Conservation (phyloP, 2,797 vertebrate genomes). For the Urosaurus nigricauda region DNA sequence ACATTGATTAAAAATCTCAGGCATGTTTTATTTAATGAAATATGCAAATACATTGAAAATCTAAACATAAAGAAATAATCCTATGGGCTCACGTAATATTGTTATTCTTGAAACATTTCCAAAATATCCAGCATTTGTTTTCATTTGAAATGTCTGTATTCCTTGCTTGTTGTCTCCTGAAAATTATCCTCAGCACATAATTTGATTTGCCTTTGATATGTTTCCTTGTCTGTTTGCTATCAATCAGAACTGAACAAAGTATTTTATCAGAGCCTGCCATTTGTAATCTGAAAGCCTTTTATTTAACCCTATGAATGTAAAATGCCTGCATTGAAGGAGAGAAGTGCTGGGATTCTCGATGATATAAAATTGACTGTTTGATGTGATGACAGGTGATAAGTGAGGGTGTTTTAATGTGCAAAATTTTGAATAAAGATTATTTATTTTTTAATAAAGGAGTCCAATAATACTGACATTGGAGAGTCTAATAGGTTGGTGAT, state of each 20-base stretch:
- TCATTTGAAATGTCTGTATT: background rate
- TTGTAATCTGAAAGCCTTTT: background rate
- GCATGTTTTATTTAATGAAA: slow-evolving; percentile 60
- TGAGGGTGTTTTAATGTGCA: too few relatives aligned
- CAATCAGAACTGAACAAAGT: background rate
- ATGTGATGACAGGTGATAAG: too few relatives aligned
- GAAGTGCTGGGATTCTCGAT: too few relatives aligned
- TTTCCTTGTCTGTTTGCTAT: rapidly evolving
- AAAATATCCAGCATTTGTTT: background rate
- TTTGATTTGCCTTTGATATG: background rate
- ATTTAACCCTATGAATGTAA: background rate
- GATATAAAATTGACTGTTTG: too few relatives aligned
- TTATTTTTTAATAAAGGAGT: too few relatives aligned
- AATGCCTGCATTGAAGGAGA: background rate
- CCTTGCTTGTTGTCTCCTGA: background rate
- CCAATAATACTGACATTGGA: background rate
- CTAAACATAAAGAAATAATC: slow-evolving; percentile 32
- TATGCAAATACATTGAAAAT: slow-evolving; percentile 41
- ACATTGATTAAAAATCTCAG: slow-evolving; percentile 56
- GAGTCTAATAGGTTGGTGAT: too few relatives aligned
- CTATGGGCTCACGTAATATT: slow-evolving; percentile 28
- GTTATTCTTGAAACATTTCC: background rate
- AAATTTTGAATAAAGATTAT: too few relatives aligned
- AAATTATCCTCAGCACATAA: background rate
- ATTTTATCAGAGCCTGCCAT: too few relatives aligned